phyloP scores from a whole-genome alignment of 2,113 vertebrate species.

The Nicator chloris region DNA sequence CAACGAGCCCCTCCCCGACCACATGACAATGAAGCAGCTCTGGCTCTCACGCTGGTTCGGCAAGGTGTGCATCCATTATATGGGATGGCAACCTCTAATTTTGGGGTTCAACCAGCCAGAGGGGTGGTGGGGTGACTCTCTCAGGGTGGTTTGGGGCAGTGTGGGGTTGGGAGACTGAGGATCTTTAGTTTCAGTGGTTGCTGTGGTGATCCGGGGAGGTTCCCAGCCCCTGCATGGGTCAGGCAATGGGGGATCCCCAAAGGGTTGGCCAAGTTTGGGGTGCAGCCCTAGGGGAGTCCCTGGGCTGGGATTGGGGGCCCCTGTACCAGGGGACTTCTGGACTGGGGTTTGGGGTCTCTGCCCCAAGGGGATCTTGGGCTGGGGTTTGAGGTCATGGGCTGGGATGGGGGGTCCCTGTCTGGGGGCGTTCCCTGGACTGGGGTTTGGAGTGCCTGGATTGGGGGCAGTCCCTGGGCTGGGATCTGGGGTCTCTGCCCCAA shows the following conservation, averaged over 20 bases:
- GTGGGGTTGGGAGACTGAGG: too few relatives aligned
- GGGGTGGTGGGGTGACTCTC: not conserved
- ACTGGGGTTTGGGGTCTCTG: not conserved
- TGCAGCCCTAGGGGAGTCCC: too few relatives aligned
- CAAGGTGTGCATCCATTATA: conserved; percentile 53
- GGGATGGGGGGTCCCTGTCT: not conserved
- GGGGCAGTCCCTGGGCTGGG: not conserved
- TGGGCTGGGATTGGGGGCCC: not conserved
- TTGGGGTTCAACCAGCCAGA: accelerated
- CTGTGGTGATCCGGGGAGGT: not conserved
- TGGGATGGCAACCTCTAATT: not conserved
- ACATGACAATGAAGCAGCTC: conserved; percentile 82
- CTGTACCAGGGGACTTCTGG: too few relatives aligned
- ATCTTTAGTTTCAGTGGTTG: not conserved
- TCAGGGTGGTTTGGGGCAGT: not conserved
- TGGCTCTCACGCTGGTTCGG: conserved; percentile 80
- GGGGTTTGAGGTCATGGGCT: not conserved
- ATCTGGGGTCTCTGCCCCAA: not conserved
- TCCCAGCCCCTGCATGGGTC: accelerated
- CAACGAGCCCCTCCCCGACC: conserved; percentile 74
- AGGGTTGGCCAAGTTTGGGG: not conserved
- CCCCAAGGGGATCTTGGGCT: not conserved
- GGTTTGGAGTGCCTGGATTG: not conserved
- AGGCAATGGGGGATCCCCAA: not conserved
- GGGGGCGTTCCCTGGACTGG: not conserved